phyloP scores from a whole-genome alignment of 2,113 vertebrate genomes.

The Notiomystis cincta region DNA sequence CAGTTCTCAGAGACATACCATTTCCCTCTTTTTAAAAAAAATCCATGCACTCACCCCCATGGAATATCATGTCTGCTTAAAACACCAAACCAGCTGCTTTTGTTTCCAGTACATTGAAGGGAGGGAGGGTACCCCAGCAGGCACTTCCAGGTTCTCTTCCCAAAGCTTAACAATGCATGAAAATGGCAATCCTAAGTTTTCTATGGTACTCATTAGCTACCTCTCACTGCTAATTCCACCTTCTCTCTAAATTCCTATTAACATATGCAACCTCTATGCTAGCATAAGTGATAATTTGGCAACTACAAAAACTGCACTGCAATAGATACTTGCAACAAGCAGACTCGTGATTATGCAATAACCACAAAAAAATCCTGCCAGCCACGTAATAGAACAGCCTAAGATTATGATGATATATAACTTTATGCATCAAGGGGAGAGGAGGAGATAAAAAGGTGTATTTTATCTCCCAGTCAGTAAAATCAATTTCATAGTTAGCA shows the following conservation, averaged over 20 bases:
- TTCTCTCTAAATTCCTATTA: neutral
- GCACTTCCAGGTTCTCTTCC: neutral
- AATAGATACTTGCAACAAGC: neutral
- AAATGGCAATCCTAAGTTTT: accelerated
- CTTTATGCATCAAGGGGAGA: neutral
- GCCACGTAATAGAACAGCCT: neutral
- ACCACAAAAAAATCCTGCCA: neutral
- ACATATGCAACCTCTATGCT: neutral
- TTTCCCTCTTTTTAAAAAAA: neutral
- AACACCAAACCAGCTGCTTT: neutral
- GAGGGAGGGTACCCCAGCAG: neutral
- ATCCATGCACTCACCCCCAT: accelerated
- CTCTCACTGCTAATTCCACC: neutral
- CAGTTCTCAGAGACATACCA: neutral
- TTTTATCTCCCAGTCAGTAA: neutral
- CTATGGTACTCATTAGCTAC: neutral
- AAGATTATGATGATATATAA: neutral
- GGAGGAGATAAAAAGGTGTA: neutral
- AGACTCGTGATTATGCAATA: neutral
- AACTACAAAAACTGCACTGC: neutral
- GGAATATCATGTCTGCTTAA: neutral
- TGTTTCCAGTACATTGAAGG: neutral
- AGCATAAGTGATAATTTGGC: neutral
- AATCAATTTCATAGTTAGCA: neutral
- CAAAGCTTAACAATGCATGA: neutral